Conservation (phyloP, 1,140 invertebrate species). For the Drosophila watanabei region DNA sequence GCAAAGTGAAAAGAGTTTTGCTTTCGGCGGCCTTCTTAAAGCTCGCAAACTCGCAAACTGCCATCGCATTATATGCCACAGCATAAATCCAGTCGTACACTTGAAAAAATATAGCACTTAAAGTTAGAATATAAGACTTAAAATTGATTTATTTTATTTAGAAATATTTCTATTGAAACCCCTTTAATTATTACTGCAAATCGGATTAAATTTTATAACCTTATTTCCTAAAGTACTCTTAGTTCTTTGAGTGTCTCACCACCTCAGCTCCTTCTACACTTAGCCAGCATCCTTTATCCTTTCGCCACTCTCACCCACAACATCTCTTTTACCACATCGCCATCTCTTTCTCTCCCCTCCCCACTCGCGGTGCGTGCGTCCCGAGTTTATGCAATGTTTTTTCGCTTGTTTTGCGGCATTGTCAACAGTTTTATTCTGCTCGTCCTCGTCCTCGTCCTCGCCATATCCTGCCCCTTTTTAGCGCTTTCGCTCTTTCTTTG, state of each 20-base stretch:
- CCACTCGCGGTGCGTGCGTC: constrained; percentile 28
- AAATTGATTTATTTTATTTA: not conserved
- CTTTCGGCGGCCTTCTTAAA: constrained; percentile 61
- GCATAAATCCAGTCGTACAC: constrained; percentile 64
- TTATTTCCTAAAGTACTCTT: too few species aligned
- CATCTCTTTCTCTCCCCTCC: constrained; percentile 5
- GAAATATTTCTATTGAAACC: not conserved
- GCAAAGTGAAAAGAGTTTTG: constrained; percentile 73
- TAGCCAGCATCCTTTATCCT: not conserved
- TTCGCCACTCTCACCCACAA: constrained; percentile 18
- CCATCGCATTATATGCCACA: constrained; percentile 67
- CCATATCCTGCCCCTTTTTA: constrained; percentile 20
- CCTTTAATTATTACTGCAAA: not conserved
- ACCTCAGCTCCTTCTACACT: not conserved
- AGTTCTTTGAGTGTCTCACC: constrained; percentile 9
- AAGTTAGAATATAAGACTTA: too few species aligned
- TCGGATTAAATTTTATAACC: too few species aligned
- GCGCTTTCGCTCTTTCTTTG: constrained; percentile 39
- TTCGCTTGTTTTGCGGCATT: constrained; percentile 82
- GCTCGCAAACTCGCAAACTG: constrained; percentile 42
- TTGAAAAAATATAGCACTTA: not conserved
- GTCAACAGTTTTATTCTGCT: constrained; percentile 74
- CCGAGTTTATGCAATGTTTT: constrained; percentile 78
- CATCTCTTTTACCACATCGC: constrained; percentile 29
- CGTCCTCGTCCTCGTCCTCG: not conserved